These are phyloP conservation scores for Halcyon chelicuti DNA, from an alignment of 2,797 vertebrate genomes.

Conservation along the genomic window DNA sequence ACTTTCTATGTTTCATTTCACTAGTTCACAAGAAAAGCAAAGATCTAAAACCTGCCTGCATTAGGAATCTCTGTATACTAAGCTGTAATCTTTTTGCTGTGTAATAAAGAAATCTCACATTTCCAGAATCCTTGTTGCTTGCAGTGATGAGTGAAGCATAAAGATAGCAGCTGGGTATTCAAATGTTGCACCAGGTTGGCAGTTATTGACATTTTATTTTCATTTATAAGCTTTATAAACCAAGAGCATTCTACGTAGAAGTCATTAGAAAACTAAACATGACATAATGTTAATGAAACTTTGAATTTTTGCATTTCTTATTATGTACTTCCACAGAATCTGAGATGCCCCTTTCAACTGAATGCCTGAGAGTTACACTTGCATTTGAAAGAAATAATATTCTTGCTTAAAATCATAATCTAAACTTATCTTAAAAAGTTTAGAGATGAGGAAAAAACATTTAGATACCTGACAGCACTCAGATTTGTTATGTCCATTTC, in stretches of 20 bases:
- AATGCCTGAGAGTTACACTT: background rate
- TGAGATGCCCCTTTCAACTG: background rate
- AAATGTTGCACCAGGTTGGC: background rate
- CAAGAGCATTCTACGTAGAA: background rate
- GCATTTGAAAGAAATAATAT: background rate
- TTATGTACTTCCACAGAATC: background rate
- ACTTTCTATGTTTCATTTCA: background rate
- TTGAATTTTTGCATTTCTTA: background rate
- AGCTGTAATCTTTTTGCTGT: background rate
- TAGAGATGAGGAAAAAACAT: background rate
- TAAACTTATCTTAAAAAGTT: background rate
- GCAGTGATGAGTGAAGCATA: background rate
- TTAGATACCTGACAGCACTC: background rate
- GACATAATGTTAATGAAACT: background rate
- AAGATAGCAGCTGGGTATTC: background rate
- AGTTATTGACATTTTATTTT: background rate
- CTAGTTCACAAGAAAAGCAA: background rate
- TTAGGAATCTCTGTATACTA: background rate
- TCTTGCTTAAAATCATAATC: background rate
- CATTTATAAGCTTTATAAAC: slow-evolving; percentile 10
- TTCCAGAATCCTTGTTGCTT: background rate
- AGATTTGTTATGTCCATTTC: background rate
- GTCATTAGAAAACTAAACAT: background rate
- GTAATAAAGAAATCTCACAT: background rate
- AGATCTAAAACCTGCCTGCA: background rate